These are phyloP conservation scores for Mormyrus iriodes DNA, from an alignment of 2,113 vertebrate species.

Conservation along the genomic window DNA sequence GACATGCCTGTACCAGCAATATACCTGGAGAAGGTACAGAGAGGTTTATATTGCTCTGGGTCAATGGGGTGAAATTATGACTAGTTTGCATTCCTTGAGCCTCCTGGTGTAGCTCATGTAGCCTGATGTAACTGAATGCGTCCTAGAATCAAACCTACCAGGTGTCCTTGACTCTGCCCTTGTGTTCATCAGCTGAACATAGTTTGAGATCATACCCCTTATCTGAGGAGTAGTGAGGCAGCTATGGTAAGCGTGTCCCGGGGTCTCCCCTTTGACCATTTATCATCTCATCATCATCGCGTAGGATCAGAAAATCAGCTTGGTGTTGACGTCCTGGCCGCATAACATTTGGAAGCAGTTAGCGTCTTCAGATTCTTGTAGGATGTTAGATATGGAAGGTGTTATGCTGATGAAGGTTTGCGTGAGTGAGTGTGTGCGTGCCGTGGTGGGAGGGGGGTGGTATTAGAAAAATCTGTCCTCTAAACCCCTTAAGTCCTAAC, in stretches of 20 bases:
- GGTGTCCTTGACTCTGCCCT: not conserved
- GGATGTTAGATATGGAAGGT: conserved; percentile 23
- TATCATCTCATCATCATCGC: not conserved
- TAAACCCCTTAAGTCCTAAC: not conserved
- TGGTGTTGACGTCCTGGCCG: conserved; percentile 37
- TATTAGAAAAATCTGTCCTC: not conserved
- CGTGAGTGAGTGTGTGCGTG: conserved; percentile 25
- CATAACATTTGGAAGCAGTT: conserved; percentile 39
- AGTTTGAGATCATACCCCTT: not conserved
- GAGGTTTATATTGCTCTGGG: not conserved
- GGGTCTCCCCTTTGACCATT: not conserved
- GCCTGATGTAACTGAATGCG: not conserved
- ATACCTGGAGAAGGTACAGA: not conserved
- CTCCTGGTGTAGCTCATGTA: not conserved
- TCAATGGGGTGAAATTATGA: not conserved
- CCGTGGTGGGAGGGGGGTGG: conserved; percentile 3
- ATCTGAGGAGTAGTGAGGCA: not conserved
- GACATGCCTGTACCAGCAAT: not conserved
- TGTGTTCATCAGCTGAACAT: not conserved
- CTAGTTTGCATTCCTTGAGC: not conserved
- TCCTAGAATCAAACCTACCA: not conserved
- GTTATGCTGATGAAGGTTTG: not conserved
- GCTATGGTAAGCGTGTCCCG: not conserved
- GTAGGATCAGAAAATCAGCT: not conserved
- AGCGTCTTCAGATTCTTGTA: conserved; percentile 25